Percentiles rank a stretch among this genome's conserved stretches.
These are phyloP conservation scores for Noctua janthe DNA, from an alignment of 2,888 invertebrate species.

Conservation along the genomic window DNA sequence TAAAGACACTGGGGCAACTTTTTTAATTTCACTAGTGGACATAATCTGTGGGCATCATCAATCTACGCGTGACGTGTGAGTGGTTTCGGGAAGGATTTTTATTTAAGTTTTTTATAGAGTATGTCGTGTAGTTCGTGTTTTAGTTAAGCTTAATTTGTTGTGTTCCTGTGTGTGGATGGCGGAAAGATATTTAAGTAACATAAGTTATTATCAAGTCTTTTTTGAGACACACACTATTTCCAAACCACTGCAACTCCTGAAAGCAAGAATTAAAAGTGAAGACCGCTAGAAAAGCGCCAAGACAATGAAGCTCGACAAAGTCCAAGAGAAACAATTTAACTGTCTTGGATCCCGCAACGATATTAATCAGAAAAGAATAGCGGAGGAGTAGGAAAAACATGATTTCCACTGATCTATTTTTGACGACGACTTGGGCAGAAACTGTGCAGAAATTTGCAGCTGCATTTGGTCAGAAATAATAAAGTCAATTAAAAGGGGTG, in stretches of 20 bases:
- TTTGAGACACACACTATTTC: too few relatives aligned
- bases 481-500: too few relatives aligned
- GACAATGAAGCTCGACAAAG: too few relatives aligned
- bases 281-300: too few relatives aligned
- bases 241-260: too few relatives aligned
- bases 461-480: not conserved
- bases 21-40: constrained; percentile 71
- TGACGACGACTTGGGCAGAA: not conserved
- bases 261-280: too few relatives aligned
- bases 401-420: not conserved
- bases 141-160: not conserved
- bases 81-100: constrained; percentile 18
- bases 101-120: constrained; percentile 23
- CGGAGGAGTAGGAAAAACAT: too few relatives aligned
- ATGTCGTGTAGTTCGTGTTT: constrained; percentile 6
- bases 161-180: not conserved
- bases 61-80: constrained; percentile 53
- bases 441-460: not conserved
- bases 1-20: constrained; percentile 62
- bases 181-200: not conserved
- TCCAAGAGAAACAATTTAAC: too few relatives aligned
- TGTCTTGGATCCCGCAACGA: too few relatives aligned
- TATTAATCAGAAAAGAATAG: too few relatives aligned
- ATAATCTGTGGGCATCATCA: constrained; percentile 68
- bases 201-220: too few relatives aligned